Percentiles rank a stretch among this genome's conserved stretches.
Evolutionary conservation across 2,797 vertebrate genomes (phyloP).

Genomic region (Mormyrops attenuatus): DNA sequence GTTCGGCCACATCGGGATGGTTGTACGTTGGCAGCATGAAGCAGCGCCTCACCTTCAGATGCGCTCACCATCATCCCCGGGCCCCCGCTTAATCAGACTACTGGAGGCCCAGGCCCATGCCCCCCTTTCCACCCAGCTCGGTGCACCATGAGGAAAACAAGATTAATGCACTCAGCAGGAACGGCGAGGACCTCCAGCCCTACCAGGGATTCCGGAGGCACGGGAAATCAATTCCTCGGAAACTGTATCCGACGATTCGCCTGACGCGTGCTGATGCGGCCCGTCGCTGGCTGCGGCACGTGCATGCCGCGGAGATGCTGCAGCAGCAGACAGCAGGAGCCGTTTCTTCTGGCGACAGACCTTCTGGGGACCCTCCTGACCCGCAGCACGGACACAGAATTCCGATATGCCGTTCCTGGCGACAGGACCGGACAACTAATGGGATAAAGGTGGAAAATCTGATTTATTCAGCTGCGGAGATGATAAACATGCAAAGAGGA

Average conservation of each 20-base stretch:
- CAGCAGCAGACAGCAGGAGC: neutral
- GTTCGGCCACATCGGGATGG: neutral
- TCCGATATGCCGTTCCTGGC: neutral
- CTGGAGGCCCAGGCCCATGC: neutral
- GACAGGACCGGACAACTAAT: neutral
- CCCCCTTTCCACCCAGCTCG: neutral
- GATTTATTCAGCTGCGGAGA: neutral
- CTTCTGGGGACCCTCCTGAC: neutral
- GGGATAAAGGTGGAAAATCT: constrained; percentile 2
- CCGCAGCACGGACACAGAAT: neutral
- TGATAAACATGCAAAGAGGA: neutral
- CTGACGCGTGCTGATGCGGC: constrained; percentile 48
- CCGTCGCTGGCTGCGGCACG: constrained; percentile 30
- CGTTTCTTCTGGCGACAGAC: neutral
- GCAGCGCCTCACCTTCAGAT: neutral
- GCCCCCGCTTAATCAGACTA: neutral
- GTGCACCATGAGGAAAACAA: constrained; percentile 16
- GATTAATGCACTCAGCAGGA: constrained; percentile 48
- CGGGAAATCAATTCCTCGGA: constrained; percentile 65
- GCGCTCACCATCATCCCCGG: neutral
- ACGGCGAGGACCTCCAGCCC: constrained; percentile 62
- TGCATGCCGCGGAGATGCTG: neutral
- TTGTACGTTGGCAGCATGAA: neutral
- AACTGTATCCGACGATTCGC: constrained; percentile 63
- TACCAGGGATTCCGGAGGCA: constrained; percentile 61